phyloP scores from a whole-genome alignment of 2,113 vertebrate species.

The Phrynocephalus versicolor region DNA sequence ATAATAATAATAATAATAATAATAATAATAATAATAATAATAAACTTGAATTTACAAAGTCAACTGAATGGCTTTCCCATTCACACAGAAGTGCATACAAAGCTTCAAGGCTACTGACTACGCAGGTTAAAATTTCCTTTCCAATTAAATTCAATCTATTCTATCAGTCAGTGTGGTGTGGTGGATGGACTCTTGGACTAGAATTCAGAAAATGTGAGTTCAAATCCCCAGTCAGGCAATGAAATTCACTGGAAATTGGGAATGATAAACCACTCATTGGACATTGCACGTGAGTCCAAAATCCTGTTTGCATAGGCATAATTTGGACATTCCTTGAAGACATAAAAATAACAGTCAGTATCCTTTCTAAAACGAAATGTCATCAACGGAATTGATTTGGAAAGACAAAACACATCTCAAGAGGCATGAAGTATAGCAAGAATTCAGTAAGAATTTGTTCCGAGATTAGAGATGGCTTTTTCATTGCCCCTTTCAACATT shows the following conservation, averaged over 20 bases:
- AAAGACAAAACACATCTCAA: not conserved
- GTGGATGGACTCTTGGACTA: not conserved
- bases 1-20: slow-evolving; percentile 37
- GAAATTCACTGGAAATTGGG: no score
- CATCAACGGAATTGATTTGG: not conserved
- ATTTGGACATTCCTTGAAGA: not conserved
- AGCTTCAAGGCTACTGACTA: not conserved
- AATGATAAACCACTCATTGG: no score
- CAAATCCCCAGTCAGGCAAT: no score
- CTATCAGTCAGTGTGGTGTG: not conserved
- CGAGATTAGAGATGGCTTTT: slow-evolving; percentile 12
- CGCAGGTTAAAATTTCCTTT: not conserved
- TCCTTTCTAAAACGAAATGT: not conserved
- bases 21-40: slow-evolving; percentile 22
- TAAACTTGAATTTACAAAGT: not conserved
- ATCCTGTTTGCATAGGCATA: no score
- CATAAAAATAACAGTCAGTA: not conserved
- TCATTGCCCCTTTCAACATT: accelerated
- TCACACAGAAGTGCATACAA: not conserved
- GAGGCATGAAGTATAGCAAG: not conserved
- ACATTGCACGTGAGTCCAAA: no score
- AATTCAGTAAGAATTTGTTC: not conserved
- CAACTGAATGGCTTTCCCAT: not conserved
- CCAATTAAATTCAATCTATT: not conserved
- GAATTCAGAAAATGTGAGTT: no score